Base-by-base conservation (phyloP, 2,113 vertebrate species). In the Burhinus bistriatus region DNA sequence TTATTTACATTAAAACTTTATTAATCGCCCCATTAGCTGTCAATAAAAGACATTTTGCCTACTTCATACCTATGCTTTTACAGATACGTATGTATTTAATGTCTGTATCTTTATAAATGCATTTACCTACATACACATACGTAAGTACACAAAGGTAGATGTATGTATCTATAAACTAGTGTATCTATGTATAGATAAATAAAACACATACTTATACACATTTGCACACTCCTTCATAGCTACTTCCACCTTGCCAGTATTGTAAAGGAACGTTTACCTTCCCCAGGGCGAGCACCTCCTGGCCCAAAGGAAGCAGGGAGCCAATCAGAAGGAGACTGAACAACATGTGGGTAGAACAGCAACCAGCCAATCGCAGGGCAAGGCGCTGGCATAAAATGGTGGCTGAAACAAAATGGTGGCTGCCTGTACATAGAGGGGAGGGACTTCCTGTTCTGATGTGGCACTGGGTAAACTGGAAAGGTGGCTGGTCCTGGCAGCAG, bases 251-350 rank as follows among this genome's bases (percentile, higher is more conserved):
- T 12, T 27, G 19, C 13, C 12, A 21, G 17, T 2, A 17, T 3
- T 15, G 32, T 15, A 42, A 21, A 20, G 2, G 16, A 52, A 6
- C 4, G 3, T 1, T 12, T 1, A 1, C 6, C 15, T 12, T 15
- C 5, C 20, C 40, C 23, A 5, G 12, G 5, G 20, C 5, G 2
- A n/a, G 8, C 23, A 13, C 5, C 21, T 44, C 38, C 30, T 11
- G 25, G 15, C 20, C 51, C 40, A 25, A 5, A 29, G 26, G 26
- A 29, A 36, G 26, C 12, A 68, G 34, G 9, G 12, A 47, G 20
- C 34, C 64, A 45, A 12, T 36, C 51, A 68, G 62, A 23, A 40
- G 32, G 40, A 68, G 15, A 18, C 7, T 3, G 6, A 14, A 14
- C 20, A 6, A 5, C 64, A 47, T 11, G 9, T 32, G 26, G 40